phyloP scores from a whole-genome alignment of 2,113 vertebrate genomes.

The Otus sunia region DNA sequence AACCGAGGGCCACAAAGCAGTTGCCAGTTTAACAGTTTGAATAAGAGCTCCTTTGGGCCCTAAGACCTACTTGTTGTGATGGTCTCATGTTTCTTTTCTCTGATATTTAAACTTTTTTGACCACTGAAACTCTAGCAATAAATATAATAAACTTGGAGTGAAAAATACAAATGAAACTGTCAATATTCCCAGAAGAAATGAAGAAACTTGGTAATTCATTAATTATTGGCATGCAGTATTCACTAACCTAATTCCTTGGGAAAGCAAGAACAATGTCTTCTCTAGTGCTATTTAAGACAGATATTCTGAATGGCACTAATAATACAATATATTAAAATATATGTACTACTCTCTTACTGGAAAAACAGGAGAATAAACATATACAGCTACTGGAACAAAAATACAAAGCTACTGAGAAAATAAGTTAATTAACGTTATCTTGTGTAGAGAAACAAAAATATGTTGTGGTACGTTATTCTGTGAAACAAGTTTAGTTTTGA shows the following conservation, averaged over 20 bases:
- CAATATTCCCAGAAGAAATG: not conserved
- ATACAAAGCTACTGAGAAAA: not conserved
- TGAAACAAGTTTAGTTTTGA: not conserved
- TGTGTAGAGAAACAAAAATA: not conserved
- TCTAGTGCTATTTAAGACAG: not conserved
- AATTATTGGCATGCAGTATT: not conserved
- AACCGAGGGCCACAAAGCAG: not conserved
- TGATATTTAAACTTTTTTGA: not conserved
- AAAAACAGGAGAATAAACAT: not conserved
- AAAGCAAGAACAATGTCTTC: not conserved
- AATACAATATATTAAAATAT: not conserved
- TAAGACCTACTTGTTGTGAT: not conserved
- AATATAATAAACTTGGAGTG: not conserved
- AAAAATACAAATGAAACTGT: not conserved
- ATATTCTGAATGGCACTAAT: not conserved
- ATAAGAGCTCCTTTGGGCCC: not conserved
- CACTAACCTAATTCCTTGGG: not conserved
- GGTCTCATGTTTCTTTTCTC: not conserved
- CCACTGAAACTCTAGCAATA: not conserved
- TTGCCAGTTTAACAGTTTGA: constrained; percentile 21
- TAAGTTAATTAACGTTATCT: not conserved
- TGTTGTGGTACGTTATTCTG: not conserved
- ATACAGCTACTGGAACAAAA: not conserved
- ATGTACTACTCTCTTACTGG: not conserved
- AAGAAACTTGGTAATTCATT: not conserved